Evolutionary conservation across 2,113 vertebrate genomes (phyloP).

Genomic region (Campylorhamphus procurvoides): DNA sequence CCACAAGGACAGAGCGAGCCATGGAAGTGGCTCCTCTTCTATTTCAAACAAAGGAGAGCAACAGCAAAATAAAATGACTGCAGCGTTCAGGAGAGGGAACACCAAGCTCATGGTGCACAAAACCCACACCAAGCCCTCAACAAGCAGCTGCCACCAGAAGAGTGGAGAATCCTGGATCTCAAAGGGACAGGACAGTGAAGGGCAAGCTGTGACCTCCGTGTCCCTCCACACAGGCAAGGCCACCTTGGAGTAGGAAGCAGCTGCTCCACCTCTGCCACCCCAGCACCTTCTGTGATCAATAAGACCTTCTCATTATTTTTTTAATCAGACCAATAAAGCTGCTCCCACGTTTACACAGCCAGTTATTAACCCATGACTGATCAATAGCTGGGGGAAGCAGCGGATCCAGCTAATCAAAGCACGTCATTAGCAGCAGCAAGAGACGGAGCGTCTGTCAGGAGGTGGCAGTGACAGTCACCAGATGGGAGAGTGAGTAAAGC

Average conservation of each 20-base stretch:
- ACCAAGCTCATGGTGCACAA: rapidly evolving
- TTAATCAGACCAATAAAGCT: background rate
- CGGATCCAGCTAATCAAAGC: background rate
- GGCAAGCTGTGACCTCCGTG: rapidly evolving
- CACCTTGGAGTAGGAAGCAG: background rate
- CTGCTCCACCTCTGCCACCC: background rate
- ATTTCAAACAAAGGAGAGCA: background rate
- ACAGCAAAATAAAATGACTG: background rate
- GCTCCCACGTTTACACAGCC: background rate
- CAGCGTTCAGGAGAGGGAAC: background rate
- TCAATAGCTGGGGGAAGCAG: background rate
- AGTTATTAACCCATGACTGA: background rate
- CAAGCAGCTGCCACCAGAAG: background rate
- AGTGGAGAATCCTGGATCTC: background rate
- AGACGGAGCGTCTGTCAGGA: constrained; percentile 8
- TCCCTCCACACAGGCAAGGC: background rate
- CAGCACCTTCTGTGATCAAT: background rate
- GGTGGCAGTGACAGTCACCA: constrained; percentile 36
- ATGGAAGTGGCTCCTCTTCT: background rate
- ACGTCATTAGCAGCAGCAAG: background rate
- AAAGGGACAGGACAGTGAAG: background rate
- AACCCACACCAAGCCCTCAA: background rate
- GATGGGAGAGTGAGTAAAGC: constrained; percentile 55
- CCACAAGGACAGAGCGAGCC: background rate
- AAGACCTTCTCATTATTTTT: background rate